These are phyloP conservation scores for Bostrychus sinensis DNA, from an alignment of 2,113 vertebrate genomes.

Conservation along the genomic window DNA sequence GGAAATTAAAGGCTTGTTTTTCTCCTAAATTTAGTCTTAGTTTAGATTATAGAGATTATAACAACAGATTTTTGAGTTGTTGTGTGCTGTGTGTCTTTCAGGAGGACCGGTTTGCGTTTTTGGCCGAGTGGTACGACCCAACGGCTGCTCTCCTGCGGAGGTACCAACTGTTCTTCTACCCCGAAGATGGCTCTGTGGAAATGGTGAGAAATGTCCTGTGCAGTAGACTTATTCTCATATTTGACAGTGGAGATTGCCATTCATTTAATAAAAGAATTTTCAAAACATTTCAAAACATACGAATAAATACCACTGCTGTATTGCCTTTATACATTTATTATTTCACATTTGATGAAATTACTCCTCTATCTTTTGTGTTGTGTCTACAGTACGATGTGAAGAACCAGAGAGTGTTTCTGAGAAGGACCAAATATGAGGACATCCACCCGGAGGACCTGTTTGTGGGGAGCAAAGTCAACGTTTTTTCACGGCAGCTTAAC, in stretches of 20 bases:
- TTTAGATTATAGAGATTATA: too few relatives aligned
- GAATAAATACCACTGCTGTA: not conserved
- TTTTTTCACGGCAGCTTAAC: slow-evolving; percentile 90
- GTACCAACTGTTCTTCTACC: slow-evolving; percentile 92
- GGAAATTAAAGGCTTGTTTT: too few relatives aligned
- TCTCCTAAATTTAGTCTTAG: too few relatives aligned
- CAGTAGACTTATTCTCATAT: not conserved
- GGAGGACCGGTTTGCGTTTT: slow-evolving; percentile 90
- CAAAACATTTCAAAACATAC: not conserved
- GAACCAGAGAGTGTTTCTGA: slow-evolving; percentile 89
- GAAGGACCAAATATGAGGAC: slow-evolving; percentile 86
- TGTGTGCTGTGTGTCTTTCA: slow-evolving; percentile 44
- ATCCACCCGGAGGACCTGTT: slow-evolving; percentile 88
- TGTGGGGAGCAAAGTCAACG: slow-evolving; percentile 88
- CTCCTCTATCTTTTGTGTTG: slow-evolving; percentile 5
- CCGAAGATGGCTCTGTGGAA: slow-evolving; percentile 89
- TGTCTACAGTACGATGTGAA: slow-evolving; percentile 89
- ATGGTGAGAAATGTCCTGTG: slow-evolving; percentile 93
- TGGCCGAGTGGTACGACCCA: slow-evolving; percentile 93
- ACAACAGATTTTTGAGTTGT: not conserved
- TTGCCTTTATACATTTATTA: not conserved
- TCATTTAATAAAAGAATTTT: too few relatives aligned
- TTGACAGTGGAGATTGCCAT: not conserved
- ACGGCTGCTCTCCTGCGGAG: slow-evolving; percentile 87
- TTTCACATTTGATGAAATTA: too few relatives aligned